These are phyloP conservation scores for Anorthoa munda DNA, from an alignment of 2,888 invertebrate genomes.

Conservation along the genomic window DNA sequence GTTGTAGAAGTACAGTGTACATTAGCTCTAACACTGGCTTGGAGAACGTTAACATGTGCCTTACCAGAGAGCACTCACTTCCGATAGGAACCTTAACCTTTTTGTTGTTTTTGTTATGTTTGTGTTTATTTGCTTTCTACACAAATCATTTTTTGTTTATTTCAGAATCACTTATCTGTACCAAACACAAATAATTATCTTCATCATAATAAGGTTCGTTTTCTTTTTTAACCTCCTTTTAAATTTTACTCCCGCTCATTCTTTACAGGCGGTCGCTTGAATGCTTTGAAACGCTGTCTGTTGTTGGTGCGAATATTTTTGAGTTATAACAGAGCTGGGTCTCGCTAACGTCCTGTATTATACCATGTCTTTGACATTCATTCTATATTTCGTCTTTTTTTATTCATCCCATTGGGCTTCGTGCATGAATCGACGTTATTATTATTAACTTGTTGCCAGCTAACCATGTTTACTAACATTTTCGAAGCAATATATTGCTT, in stretches of 20 bases:
- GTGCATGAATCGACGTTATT: constrained; percentile 70
- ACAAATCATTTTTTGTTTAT: constrained; percentile 92
- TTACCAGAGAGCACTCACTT: constrained; percentile 63
- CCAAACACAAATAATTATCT: constrained; percentile 96
- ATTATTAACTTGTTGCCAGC: constrained; percentile 55
- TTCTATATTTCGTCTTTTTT: constrained; percentile 50
- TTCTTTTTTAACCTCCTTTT: constrained; percentile 88
- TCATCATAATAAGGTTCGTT: constrained; percentile 95
- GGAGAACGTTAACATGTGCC: constrained; percentile 62
- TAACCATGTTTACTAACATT: constrained; percentile 55
- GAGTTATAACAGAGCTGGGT: constrained; percentile 55
- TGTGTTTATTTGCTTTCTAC: constrained; percentile 91
- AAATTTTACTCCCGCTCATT: constrained; percentile 79
- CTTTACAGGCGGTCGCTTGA: constrained; percentile 79
- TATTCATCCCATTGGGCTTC: constrained; percentile 68
- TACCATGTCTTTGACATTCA: constrained; percentile 56
- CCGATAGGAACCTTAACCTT: constrained; percentile 74
- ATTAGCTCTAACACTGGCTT: constrained; percentile 71
- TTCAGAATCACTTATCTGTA: constrained; percentile 97
- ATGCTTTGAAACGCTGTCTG: constrained; percentile 79
- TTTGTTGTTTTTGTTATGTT: constrained; percentile 84
- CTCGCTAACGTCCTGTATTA: constrained; percentile 58
- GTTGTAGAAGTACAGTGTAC: constrained; percentile 55
- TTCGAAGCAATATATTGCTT: constrained; percentile 63
- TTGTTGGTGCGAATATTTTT: constrained; percentile 65